Evolutionary conservation across 1,140 invertebrate species (phyloP), one percentile per base, ranked within the genome.

Genomic region (Brachionus rotundiformis): DNA sequence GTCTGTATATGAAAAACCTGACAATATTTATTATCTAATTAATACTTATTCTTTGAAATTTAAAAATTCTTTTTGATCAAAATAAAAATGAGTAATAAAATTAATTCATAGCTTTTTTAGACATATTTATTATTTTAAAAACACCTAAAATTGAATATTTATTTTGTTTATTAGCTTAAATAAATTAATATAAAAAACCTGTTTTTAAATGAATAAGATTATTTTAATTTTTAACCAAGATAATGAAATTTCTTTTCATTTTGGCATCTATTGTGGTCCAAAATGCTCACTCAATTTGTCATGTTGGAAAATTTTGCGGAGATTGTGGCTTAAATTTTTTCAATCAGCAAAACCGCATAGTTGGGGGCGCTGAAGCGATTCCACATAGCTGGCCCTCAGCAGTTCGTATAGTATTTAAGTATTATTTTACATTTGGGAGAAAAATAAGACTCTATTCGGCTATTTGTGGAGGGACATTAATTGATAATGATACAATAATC

Each of bases 311-410:
- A 47, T 73, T 44, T 73, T 73, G 68, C 29, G 68, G 41, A 29
- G 68, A 73, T 6, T 44, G 39, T 44, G 33, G 68, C 23, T 44
- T 73, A 11, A 41, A 44, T 44, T 73, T 44, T 25, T 10, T 10
- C 10, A 6, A n/a, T 27, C 19, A 8, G 10, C n/a, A 73, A 41
- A 19, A 41, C 36, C 39, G 82, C 2, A 83, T 83, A n/a, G 33
- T 82, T 19, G 82, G 82, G 16, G 82, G 82, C 13, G 29, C 59
- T 31, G 80, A 73, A 44, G 63, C 68, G 5, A 13, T 44, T 11
- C 63, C 80, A 16, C 65, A 82, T 33, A 82, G 65, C 39, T 83
- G 77, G 77, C 82, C 82, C 29, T 83, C 63, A 68, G 68, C 59
- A 25, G 80, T 82, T 11, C 23, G 36, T n/a, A 25, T 73, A 13